phyloP scores from a whole-genome alignment of 2,888 invertebrate genomes.

The Papilio protenor region DNA sequence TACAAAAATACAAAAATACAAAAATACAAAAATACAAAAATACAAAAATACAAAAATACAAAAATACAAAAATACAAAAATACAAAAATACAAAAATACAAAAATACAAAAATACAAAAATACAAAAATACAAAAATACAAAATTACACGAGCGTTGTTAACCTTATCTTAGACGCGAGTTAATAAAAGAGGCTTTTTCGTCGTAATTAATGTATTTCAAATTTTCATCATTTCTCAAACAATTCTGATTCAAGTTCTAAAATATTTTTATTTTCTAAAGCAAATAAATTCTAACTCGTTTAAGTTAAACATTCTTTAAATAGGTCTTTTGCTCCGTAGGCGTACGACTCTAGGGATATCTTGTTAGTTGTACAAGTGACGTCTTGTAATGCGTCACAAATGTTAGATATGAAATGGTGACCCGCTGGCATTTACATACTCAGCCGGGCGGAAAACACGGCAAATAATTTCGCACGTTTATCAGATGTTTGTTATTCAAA shows the following conservation, averaged over 20 bases:
- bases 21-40: too few species aligned
- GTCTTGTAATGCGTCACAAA: conserved; percentile 20
- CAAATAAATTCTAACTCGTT: conserved; percentile 7
- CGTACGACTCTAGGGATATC: conserved; percentile 18
- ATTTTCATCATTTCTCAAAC: too few species aligned
- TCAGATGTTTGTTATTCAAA: conserved; percentile 30
- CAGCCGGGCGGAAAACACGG: conserved; percentile 19
- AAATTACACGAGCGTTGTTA: too few species aligned
- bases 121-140: too few species aligned
- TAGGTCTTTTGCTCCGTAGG: background rate
- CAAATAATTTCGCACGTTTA: conserved; percentile 27
- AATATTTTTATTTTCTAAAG: background rate
- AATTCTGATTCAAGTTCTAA: background rate
- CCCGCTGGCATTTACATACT: conserved; percentile 24
- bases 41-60: too few species aligned
- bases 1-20: too few species aligned
- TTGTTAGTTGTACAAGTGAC: conserved; percentile 28
- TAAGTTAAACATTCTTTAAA: conserved; percentile 21
- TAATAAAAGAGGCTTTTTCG: too few species aligned
- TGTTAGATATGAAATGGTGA: conserved; percentile 22
- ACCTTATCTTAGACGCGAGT: too few species aligned
- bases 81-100: too few species aligned
- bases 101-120: too few species aligned
- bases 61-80: too few species aligned
- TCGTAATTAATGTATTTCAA: too few species aligned